These are phyloP conservation scores for Oeneis ivallda DNA, from an alignment of 2,888 invertebrate genomes.

Conservation along the genomic window DNA sequence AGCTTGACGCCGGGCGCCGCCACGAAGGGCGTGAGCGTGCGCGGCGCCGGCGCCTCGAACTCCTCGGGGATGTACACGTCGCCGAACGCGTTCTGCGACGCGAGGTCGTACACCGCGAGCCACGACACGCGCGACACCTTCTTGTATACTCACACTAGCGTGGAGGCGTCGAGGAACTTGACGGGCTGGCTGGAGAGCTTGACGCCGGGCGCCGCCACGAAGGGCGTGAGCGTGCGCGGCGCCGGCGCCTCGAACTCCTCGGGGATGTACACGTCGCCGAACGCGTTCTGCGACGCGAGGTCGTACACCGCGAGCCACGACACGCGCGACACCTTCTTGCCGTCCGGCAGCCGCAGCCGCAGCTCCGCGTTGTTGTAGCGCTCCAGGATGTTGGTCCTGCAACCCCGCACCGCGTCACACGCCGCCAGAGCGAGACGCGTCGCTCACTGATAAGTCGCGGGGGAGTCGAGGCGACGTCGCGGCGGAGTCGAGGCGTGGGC, in stretches of 20 bases:
- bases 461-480: no score
- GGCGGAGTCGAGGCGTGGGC: no score
- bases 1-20: constrained; percentile 67
- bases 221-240: constrained; percentile 77
- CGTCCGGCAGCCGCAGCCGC: constrained; percentile 90
- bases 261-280: constrained; percentile 94
- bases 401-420: neutral
- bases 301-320: constrained; percentile 96
- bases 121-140: constrained; percentile 93
- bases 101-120: constrained; percentile 94
- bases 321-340: constrained; percentile 91
- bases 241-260: constrained; percentile 94
- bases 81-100: constrained; percentile 92
- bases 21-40: constrained; percentile 65
- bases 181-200: constrained; percentile 86
- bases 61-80: constrained; percentile 95
- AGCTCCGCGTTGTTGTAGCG: constrained; percentile 94
- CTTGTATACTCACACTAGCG: constrained; percentile 84
- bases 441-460: no score
- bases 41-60: constrained; percentile 91
- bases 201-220: constrained; percentile 54
- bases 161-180: constrained; percentile 90
- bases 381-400: constrained; percentile 91
- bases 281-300: constrained; percentile 91
- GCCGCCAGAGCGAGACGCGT: no score